Conservation (phyloP, 1,140 invertebrate species). For the Sminthurides bifidus region DNA sequence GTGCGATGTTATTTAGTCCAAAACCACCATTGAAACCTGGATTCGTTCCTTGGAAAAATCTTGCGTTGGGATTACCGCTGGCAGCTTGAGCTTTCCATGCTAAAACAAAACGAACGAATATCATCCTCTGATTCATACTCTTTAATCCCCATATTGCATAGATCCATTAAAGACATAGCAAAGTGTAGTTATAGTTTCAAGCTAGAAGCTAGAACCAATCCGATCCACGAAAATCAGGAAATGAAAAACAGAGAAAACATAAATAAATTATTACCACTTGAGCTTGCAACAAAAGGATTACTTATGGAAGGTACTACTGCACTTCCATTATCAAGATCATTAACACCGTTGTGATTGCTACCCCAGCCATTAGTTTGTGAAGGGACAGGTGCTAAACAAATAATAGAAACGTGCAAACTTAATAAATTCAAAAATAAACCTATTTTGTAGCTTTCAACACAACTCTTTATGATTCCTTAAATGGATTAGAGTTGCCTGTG, state of each 20-base stretch:
- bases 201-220: not conserved
- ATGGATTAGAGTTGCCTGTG: too few relatives aligned
- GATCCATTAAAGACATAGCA: too few relatives aligned
- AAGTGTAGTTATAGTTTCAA: not conserved
- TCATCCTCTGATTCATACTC: too few relatives aligned
- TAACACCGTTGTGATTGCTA: slow-evolving; percentile 3
- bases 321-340: too few relatives aligned
- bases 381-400: not conserved
- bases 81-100: slow-evolving; percentile 9
- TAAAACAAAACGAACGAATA: slow-evolving; percentile 3
- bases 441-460: not conserved
- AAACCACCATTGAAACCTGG: slow-evolving; percentile 5
- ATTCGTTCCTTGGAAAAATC: too few relatives aligned
- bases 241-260: not conserved
- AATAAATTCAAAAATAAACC: not conserved
- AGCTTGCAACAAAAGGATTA: slow-evolving; percentile 21
- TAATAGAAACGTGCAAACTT: not conserved
- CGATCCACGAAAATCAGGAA: not conserved
- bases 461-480: too few relatives aligned
- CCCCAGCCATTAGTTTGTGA: slow-evolving; percentile 11
- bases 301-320: too few relatives aligned
- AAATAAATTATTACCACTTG: not conserved
- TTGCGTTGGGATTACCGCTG: slow-evolving; percentile 1
- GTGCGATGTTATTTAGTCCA: not conserved
- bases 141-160: too few relatives aligned